Evolutionary conservation across 2,113 vertebrate genomes (phyloP).

Genomic region (Paracanthobrama guichenoti): DNA sequence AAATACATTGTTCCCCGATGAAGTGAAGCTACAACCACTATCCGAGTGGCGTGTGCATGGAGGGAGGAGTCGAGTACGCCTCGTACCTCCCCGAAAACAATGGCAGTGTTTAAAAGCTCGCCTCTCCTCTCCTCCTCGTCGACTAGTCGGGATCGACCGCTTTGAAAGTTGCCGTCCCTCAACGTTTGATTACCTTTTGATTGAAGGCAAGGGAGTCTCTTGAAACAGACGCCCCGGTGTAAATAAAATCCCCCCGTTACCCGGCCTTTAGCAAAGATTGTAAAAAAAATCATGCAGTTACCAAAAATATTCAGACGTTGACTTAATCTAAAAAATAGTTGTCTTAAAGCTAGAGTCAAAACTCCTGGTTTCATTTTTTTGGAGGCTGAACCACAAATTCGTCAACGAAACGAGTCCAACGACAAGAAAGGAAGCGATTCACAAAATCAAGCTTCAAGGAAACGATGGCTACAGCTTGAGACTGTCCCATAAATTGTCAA

Average conservation of each 20-base stretch:
- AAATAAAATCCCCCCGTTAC: slow-evolving; percentile 57
- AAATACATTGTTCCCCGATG: slow-evolving; percentile 71
- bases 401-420: slow-evolving; percentile 55
- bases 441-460: slow-evolving; percentile 72
- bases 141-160: slow-evolving; percentile 53
- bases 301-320: slow-evolving; percentile 73
- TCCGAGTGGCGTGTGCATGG: slow-evolving; percentile 69
- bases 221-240: slow-evolving; percentile 67
- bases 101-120: slow-evolving; percentile 80
- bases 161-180: slow-evolving; percentile 35
- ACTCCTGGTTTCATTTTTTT: slow-evolving; percentile 48
- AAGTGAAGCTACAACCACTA: slow-evolving; percentile 74
- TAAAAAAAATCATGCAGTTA: slow-evolving; percentile 79
- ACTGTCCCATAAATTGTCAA: slow-evolving; percentile 58
- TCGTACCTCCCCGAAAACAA: slow-evolving; percentile 70
- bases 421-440: slow-evolving; percentile 66
- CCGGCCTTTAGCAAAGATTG: slow-evolving; percentile 70
- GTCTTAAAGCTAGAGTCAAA: slow-evolving; percentile 67
- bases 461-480: slow-evolving; percentile 74
- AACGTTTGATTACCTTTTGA: slow-evolving; percentile 52
- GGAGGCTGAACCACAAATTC: slow-evolving; percentile 57
- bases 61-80: slow-evolving; percentile 61
- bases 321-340: slow-evolving; percentile 73
- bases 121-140: slow-evolving; percentile 58
- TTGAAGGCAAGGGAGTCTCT: slow-evolving; percentile 75